Evolutionary conservation across 2,797 vertebrate species (phyloP).

Genomic region (Platalea minor): DNA sequence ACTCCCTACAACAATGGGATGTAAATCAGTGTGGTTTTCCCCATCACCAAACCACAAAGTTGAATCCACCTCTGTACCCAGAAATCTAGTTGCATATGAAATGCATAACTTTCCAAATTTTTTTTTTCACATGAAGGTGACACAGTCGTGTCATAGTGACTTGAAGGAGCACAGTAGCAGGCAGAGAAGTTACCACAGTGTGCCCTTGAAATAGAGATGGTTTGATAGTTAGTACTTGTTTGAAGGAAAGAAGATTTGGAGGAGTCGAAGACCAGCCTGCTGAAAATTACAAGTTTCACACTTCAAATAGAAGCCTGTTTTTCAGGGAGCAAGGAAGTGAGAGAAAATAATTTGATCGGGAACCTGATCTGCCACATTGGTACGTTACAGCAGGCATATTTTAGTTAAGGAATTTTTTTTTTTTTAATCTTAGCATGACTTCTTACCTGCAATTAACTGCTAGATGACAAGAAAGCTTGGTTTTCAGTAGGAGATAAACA

Average conservation of each 20-base stretch:
- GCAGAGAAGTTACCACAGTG: background rate
- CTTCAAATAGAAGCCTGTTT: background rate
- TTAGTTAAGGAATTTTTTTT: background rate
- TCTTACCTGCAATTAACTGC: background rate
- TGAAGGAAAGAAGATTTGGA: background rate
- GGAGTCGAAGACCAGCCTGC: background rate
- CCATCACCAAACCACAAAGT: background rate
- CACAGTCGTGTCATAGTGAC: background rate
- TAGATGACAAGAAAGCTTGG: background rate
- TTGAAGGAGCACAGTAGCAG: background rate
- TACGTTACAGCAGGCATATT: background rate
- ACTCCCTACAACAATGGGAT: background rate
- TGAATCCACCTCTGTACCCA: background rate
- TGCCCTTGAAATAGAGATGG: background rate
- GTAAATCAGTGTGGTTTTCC: background rate
- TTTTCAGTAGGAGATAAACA: background rate
- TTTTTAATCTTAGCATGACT: background rate
- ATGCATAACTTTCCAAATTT: background rate
- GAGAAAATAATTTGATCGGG: background rate
- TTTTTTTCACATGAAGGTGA: background rate
- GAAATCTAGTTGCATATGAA: background rate
- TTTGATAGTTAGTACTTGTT: background rate
- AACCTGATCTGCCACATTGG: background rate
- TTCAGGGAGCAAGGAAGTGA: background rate
- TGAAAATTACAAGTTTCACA: slow-evolving; percentile 14